Evolutionary conservation across 2,888 invertebrate genomes (phyloP).

Genomic region (Pristionchus arcanus): DNA sequence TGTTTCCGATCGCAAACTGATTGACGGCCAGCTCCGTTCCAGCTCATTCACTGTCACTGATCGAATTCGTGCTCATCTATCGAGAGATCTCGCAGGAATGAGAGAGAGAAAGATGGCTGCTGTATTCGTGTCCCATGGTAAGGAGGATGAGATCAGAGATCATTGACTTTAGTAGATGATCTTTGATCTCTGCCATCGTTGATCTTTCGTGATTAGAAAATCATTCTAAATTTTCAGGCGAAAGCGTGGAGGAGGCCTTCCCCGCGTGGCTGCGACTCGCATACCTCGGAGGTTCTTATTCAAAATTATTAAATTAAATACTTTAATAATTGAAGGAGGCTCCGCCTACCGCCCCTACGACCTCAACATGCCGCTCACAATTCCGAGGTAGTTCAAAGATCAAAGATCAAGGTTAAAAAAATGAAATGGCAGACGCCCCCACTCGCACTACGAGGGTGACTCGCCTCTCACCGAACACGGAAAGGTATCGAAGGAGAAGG

Average conservation of each 20-base stretch:
- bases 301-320: not conserved
- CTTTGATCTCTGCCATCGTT: not conserved
- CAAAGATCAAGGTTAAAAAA: not conserved
- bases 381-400: slow-evolving; percentile 36
- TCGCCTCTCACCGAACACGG: slow-evolving; percentile 47
- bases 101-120: not conserved
- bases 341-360: slow-evolving; percentile 47
- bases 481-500: not conserved
- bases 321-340: not conserved
- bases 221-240: not conserved
- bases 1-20: not conserved
- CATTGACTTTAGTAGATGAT: not conserved
- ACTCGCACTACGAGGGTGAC: slow-evolving; percentile 44
- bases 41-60: slow-evolving; percentile 51
- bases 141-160: not conserved
- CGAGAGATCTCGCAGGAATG: not conserved
- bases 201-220: not conserved
- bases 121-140: slow-evolving; percentile 43
- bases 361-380: slow-evolving; percentile 55
- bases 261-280: slow-evolving; percentile 56
- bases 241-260: slow-evolving; percentile 51
- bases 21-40: not conserved
- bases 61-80: slow-evolving; percentile 43
- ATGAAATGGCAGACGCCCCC: slow-evolving; percentile 29
- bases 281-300: slow-evolving; percentile 47